Conservation (phyloP, 2,888 invertebrate species). For the Euplexia lucipara region DNA sequence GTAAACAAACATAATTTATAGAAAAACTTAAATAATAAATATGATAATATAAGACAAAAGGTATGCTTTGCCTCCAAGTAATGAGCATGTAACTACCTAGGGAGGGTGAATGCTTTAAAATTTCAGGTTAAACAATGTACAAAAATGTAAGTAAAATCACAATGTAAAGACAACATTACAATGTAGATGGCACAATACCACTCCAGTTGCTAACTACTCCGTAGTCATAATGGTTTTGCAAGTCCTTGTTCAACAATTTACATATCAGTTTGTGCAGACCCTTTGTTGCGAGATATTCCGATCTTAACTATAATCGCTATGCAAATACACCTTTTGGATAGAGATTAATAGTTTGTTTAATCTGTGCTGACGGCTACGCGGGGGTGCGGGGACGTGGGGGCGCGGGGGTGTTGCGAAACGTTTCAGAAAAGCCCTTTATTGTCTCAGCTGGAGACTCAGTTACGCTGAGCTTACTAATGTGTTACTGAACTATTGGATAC, state of each 20-base stretch:
- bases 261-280: slow-evolving; percentile 66
- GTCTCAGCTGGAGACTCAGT: slow-evolving; percentile 44
- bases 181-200: neutral
- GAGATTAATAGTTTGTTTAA: slow-evolving; percentile 66
- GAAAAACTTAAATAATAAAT: too few species aligned
- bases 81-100: too few species aligned
- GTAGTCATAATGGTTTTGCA: slow-evolving; percentile 55
- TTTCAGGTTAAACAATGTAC: too few species aligned
- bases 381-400: slow-evolving; percentile 17
- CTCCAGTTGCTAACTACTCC: slow-evolving; percentile 18
- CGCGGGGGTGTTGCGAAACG: slow-evolving; percentile 36
- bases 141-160: too few species aligned
- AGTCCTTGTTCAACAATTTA: slow-evolving; percentile 65
- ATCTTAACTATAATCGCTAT: slow-evolving; percentile 58
- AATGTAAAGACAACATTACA: too few species aligned
- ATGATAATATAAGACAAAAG: too few species aligned
- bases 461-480: slow-evolving; percentile 45
- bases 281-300: slow-evolving; percentile 59
- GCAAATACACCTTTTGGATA: slow-evolving; percentile 67
- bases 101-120: too few species aligned
- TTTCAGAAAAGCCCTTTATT: slow-evolving; percentile 56
- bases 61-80: too few species aligned
- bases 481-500: slow-evolving; percentile 4
- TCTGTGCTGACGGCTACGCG: slow-evolving; percentile 52
- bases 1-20: too few species aligned